Conservation (phyloP, 2,797 vertebrate genomes). For the Tympanoctomys barrerae region DNA sequence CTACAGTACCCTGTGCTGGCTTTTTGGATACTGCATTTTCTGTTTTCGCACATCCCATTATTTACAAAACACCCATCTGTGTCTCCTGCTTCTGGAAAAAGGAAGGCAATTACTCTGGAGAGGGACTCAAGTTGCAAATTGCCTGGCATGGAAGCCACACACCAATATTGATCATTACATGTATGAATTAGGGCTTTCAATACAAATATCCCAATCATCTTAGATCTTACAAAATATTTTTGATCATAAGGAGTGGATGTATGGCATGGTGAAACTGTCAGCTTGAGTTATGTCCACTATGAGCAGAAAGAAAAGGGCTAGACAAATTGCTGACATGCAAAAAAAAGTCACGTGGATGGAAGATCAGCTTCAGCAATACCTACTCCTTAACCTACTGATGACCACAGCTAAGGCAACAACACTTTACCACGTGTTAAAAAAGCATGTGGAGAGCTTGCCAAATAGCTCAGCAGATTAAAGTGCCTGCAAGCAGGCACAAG, state of each 20-base stretch:
- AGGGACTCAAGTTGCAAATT: neutral
- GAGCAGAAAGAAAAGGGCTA: neutral
- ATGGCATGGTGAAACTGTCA: neutral
- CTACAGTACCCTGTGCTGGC: too few relatives aligned
- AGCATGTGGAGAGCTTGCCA: neutral
- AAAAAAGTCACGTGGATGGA: neutral
- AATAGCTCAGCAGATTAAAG: too few relatives aligned
- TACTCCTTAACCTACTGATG: neutral
- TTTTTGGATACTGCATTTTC: neutral
- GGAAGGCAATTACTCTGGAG: neutral
- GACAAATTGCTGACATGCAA: neutral
- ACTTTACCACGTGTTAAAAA: neutral
- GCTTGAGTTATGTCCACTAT: neutral
- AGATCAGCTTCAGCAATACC: neutral
- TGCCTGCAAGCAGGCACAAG: too few relatives aligned
- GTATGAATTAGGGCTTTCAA: neutral
- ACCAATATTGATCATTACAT: neutral
- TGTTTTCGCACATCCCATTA: neutral
- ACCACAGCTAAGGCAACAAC: neutral
- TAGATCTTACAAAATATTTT: too few relatives aligned
- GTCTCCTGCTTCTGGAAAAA: neutral
- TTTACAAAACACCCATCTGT: neutral
- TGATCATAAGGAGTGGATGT: neutral
- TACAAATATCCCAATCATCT: neutral
- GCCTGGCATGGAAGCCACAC: neutral